Conservation (phyloP, 2,888 invertebrate species). For the Hyposoter didymator region DNA sequence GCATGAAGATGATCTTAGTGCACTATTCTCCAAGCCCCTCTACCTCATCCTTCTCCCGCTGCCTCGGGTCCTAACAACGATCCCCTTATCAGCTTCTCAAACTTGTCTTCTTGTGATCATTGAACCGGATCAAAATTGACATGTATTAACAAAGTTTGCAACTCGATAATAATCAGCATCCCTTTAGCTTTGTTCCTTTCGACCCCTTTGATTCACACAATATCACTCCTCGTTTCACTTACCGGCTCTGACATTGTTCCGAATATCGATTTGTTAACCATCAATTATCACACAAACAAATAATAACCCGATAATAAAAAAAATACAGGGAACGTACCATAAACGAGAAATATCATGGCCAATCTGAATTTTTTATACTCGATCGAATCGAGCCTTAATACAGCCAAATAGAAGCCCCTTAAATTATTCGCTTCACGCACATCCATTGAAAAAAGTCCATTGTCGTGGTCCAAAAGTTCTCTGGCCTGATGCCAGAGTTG, state of each 20-base stretch:
- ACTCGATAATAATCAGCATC: constrained; percentile 46
- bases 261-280: neutral
- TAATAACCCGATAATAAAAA: neutral
- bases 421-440: constrained; percentile 12
- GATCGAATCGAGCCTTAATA: constrained; percentile 19
- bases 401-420: constrained; percentile 4
- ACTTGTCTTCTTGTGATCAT: constrained; percentile 54
- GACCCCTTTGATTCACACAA: neutral
- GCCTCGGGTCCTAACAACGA: constrained; percentile 13
- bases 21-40: constrained; percentile 44
- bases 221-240: neutral
- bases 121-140: constrained; percentile 49
- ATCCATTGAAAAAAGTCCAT: constrained; percentile 16
- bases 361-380: neutral
- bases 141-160: constrained; percentile 58
- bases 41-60: constrained; percentile 12
- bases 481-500: constrained; percentile 15
- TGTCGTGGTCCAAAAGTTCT: constrained; percentile 22
- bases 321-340: neutral
- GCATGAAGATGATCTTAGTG: constrained; percentile 65
- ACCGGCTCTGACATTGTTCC: neutral
- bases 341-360: neutral
- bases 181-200: constrained; percentile 18
- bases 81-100: constrained; percentile 42
- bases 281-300: constrained; percentile 5